Evolutionary conservation across 1,140 invertebrate species (phyloP), one percentile per base, ranked within the genome.

Genomic region (Solenopsis fugax): DNA sequence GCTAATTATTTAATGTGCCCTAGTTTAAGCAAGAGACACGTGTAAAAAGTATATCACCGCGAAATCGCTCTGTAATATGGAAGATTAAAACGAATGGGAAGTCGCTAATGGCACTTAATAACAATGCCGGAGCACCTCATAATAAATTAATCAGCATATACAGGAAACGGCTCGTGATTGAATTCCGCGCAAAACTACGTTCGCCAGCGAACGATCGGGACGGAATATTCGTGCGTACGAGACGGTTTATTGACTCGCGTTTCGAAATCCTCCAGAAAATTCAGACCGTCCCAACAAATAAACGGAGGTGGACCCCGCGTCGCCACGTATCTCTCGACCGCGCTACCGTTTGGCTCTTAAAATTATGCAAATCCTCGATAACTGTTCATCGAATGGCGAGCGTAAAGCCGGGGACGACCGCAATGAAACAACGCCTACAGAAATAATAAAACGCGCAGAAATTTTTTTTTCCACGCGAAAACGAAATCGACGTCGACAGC

Each of bases 301-400:
- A 29, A 18, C 21, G 4, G n/a, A 10, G 10, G 48, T 16, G 13
- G 29, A 41, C 4, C 12, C 41, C n/a, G 7, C n/a, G n/a, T 50
- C 24, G 18, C 9, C 54, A 1, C n/a, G 6, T 62, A 88, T 72
- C 54, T 60, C 18, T 64, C 77, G 60, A 50, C 24, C 52, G 76
- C 65, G 4, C 67, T 84, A 60, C 24, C 69, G 69, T 73, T 73
- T 7, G 24, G 1, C 45, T 58, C n/a, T 84, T 34, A 45, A 60
- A 62, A 75, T 84, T 84, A 84, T 84, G 80, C 41, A 84, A 84
- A 84, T 75, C 18, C 80, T 21, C 69, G 45, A 73, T 81, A 71
- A 81, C 78, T 58, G 64, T 81, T 75, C 41, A 84, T 84, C 54
- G 80, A 84, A 60, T 21, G 41, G 41, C 80, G 45, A 60, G 16